These are phyloP conservation scores for Poecilus cupreus DNA, from an alignment of 2,888 invertebrate species.

Conservation along the genomic window DNA sequence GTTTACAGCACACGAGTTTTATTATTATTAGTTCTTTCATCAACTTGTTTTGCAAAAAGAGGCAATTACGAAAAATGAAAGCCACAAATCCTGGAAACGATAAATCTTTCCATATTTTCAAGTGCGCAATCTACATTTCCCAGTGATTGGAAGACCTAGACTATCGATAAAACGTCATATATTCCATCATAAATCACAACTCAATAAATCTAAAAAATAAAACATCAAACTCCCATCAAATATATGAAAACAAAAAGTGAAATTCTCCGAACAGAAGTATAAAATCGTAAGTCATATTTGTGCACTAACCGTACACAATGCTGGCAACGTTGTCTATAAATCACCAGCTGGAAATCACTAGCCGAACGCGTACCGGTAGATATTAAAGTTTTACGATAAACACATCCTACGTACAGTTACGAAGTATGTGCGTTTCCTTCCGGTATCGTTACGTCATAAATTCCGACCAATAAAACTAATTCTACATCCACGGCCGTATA, in stretches of 20 bases:
- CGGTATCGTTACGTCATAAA: conserved; percentile 33
- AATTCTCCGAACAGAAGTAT: neutral
- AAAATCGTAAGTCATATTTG: conserved; percentile 45
- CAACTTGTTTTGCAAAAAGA: too few relatives aligned
- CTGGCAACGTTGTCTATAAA: conserved; percentile 42
- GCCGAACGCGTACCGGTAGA: conserved; percentile 38
- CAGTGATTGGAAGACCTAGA: neutral
- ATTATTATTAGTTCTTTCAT: too few relatives aligned
- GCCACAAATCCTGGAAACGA: neutral
- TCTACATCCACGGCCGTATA: conserved; percentile 3
- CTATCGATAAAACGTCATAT: conserved; percentile 16
- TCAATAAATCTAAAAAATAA: conserved; percentile 29
- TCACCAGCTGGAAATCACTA: conserved; percentile 44
- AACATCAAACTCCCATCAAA: conserved; percentile 46
- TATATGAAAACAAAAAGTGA: conserved; percentile 49
- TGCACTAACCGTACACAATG: conserved; percentile 48
- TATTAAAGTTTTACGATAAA: conserved; percentile 59
- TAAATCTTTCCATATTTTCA: conserved; percentile 13
- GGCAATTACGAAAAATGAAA: too few relatives aligned
- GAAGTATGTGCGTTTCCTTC: conserved; percentile 36
- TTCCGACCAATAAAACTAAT: conserved; percentile 34
- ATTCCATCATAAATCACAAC: conserved; percentile 17
- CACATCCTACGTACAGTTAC: conserved; percentile 35
- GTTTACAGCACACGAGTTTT: too few relatives aligned
- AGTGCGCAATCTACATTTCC: conserved; percentile 14